Percentiles rank a stretch among this genome's conserved stretches.
Evolutionary conservation across 1,140 invertebrate genomes (phyloP).

Genomic region (Araneus ventricosus): DNA sequence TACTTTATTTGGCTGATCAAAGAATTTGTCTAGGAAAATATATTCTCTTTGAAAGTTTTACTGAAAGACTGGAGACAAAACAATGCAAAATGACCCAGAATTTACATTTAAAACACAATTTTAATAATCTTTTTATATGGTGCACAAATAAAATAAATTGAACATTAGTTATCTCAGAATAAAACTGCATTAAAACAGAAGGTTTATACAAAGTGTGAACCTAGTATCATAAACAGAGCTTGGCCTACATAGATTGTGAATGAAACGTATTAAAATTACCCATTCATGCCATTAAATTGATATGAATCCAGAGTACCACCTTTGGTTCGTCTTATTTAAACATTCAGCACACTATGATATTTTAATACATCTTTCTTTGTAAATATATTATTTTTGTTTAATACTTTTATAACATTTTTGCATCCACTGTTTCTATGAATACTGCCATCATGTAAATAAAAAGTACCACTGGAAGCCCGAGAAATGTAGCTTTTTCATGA

Average conservation of each 20-base stretch:
- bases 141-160: conserved; percentile 44
- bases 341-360: neutral
- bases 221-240: conserved; percentile 52
- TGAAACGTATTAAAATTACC: conserved; percentile 1
- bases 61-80: neutral
- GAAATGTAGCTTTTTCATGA: neutral
- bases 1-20: too few relatives aligned
- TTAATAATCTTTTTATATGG: conserved; percentile 25
- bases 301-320: neutral
- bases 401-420: neutral
- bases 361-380: neutral
- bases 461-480: conserved; percentile 19
- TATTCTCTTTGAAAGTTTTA: too few relatives aligned
- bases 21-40: too few relatives aligned
- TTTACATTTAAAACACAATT: conserved; percentile 54
- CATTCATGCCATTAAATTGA: neutral
- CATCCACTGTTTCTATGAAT: neutral
- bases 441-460: neutral
- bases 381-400: neutral
- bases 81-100: neutral
- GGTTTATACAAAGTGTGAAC: neutral
- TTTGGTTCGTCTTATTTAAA: neutral
- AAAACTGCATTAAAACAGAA: conserved; percentile 15
- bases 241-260: neutral
- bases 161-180: conserved; percentile 1